Percentiles rank a stretch among this genome's conserved stretches.
Conservation (phyloP, 2,113 vertebrate genomes). For the Andinoacara biseriatus region DNA sequence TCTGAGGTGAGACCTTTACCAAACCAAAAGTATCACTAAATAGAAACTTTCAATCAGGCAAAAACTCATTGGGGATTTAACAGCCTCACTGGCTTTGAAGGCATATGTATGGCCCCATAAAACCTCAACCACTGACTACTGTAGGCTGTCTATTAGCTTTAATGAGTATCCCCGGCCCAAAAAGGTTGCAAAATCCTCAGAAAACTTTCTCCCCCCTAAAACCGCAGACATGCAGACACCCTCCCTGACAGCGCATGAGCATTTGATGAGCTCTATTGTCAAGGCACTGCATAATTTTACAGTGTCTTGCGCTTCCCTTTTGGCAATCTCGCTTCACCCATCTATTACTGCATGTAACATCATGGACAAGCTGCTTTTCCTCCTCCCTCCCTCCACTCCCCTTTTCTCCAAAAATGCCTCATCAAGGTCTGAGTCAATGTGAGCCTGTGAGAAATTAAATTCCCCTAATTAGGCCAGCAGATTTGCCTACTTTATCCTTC, state of each 20-base stretch:
- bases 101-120: background rate
- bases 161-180: background rate
- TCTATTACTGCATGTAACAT: slow-evolving; percentile 46
- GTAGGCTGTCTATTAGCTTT: background rate
- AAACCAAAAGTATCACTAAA: background rate
- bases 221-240: background rate
- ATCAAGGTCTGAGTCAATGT: slow-evolving; percentile 72
- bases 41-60: background rate
- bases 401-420: slow-evolving; percentile 45
- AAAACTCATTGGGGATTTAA: background rate
- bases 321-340: slow-evolving; percentile 28
- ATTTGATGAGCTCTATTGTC: slow-evolving; percentile 45
- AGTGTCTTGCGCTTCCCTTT: slow-evolving; percentile 10
- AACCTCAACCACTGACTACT: background rate
- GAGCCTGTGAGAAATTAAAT: slow-evolving; percentile 77
- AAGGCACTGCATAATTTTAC: slow-evolving; percentile 19
- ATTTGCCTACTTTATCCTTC: slow-evolving; percentile 73
- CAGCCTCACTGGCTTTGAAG: background rate
- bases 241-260: slow-evolving; percentile 3
- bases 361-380: slow-evolving; percentile 27
- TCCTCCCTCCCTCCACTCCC: background rate
- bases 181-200: background rate
- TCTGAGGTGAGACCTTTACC: background rate
- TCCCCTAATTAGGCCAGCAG: slow-evolving; percentile 74
- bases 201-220: slow-evolving; percentile 22